Evolutionary conservation across 2,888 invertebrate genomes (phyloP), one percentile per base, ranked within the genome.

Genomic region (Hyppa rectilinea): DNA sequence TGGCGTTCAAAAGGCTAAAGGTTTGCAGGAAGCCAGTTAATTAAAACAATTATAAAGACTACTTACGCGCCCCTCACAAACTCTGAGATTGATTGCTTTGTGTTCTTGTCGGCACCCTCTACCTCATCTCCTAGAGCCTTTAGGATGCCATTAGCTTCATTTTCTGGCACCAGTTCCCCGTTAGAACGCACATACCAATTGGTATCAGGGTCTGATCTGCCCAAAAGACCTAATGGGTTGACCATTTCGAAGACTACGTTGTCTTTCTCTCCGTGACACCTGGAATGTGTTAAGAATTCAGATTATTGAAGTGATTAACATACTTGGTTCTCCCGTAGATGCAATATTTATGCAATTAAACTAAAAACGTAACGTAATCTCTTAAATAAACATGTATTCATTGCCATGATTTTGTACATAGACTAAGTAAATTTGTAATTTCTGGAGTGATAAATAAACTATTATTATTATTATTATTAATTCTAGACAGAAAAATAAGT

Each of bases 181-280:
- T 93, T 89, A 0, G 96, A 95, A 2, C 89, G 83, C 0, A 95
- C 65, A 64, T 88, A 94, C 81, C 86, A 92, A 52, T 85, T 91
- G 59, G 90, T 85, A 26, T 90, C 89, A 1, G 91, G 88, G 2
- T 89, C 85, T 3, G 94, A 92, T 84, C 87, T 88, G 0, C 91
- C 94, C 0, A 96, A 85, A 2, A 95, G 88, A 36, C 87, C 92
- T 4, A 96, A 83, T 20, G 96, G 92, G 77, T 96, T 92, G 0
- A 96, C 97, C 59, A 97, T 87, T 52, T 97, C 93, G 83, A 95
- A 97, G 0, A 97, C 96, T 34, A 96, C 85, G 90, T 97, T 97
- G 58, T 94, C 96, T 87, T 96, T 92, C 88, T 97, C 97, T 0
- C 98, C 98, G 82, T 98, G 97, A 68, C 97, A 96, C 96, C 96